Evolutionary conservation across 2,797 vertebrate species (phyloP).

Genomic region (Danio aesculapii): DNA sequence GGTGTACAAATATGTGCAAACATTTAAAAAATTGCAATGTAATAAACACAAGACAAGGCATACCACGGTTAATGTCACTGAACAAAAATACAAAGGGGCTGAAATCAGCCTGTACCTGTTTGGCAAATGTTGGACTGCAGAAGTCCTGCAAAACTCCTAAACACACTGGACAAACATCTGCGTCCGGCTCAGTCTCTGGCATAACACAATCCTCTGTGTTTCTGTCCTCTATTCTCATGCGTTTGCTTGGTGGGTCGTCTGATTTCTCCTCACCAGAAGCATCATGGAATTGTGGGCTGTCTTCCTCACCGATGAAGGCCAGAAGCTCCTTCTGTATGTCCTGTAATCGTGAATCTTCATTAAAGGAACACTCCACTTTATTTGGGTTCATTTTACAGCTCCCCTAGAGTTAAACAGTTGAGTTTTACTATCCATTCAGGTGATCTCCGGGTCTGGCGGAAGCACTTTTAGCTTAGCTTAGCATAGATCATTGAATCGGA

Average conservation of each 20-base stretch:
- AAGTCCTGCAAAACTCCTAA: slow-evolving; percentile 91
- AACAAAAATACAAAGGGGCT: no score
- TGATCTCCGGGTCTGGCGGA: no score
- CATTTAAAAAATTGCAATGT: no score
- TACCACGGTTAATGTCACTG: no score
- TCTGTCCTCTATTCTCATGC: slow-evolving; percentile 77
- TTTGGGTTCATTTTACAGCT: background rate
- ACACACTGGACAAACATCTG: slow-evolving; percentile 84
- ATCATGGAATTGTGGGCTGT: slow-evolving; percentile 55
- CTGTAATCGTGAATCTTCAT: slow-evolving; percentile 73
- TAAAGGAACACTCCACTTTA: background rate
- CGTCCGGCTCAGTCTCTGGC: background rate
- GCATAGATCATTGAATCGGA: no score
- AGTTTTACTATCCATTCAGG: no score
- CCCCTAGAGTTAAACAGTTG: no score
- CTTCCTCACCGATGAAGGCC: slow-evolving; percentile 70
- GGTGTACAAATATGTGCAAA: no score
- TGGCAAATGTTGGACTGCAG: slow-evolving; percentile 80
- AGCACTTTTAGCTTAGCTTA: no score
- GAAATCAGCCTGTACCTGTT: slow-evolving; percentile 40
- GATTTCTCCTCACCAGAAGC: slow-evolving; percentile 49
- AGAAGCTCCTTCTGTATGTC: slow-evolving; percentile 81
- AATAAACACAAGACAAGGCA: no score
- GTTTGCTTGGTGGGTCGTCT: slow-evolving; percentile 82
- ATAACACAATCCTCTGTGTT: background rate